A percentile compares a stretch with the other conserved stretches of the same genome.
Conservation (phyloP, 1,140 invertebrate genomes). For the Gerris buenoi region DNA sequence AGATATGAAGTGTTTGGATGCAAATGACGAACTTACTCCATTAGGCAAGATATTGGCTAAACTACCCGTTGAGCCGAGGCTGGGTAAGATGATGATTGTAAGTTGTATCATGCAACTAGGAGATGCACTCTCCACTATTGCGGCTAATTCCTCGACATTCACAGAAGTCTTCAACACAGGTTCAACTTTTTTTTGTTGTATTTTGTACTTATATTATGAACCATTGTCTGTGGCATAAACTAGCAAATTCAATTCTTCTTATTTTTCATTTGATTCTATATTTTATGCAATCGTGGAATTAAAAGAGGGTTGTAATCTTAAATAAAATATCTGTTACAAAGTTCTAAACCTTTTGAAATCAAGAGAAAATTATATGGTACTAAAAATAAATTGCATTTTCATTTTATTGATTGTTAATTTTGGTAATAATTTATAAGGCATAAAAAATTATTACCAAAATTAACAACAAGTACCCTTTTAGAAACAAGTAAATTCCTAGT, state of each 20-base stretch:
- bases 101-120: slow-evolving; percentile 72
- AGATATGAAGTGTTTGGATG: slow-evolving; percentile 79
- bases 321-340: too few species aligned
- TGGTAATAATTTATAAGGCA: too few species aligned
- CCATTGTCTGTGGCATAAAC: neutral
- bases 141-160: slow-evolving; percentile 57
- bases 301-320: too few species aligned
- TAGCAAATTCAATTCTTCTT: slow-evolving; percentile 1
- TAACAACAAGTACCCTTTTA: too few species aligned
- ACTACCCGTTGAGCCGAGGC: slow-evolving; percentile 76
- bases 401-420: too few species aligned
- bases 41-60: slow-evolving; percentile 83
- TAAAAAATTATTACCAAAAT: too few species aligned
- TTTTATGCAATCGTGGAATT: too few species aligned
- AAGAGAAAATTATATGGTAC: too few species aligned
- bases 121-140: slow-evolving; percentile 81
- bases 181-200: neutral
- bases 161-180: slow-evolving; percentile 21
- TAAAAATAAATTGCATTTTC: too few species aligned
- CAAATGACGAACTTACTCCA: slow-evolving; percentile 69
- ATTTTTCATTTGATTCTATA: neutral
- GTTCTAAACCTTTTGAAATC: too few species aligned
- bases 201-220: neutral
- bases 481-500: too few species aligned
- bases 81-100: slow-evolving; percentile 90